These are phyloP conservation scores for Pardalotus punctatus DNA, from an alignment of 2,113 vertebrate species.

Conservation along the genomic window DNA sequence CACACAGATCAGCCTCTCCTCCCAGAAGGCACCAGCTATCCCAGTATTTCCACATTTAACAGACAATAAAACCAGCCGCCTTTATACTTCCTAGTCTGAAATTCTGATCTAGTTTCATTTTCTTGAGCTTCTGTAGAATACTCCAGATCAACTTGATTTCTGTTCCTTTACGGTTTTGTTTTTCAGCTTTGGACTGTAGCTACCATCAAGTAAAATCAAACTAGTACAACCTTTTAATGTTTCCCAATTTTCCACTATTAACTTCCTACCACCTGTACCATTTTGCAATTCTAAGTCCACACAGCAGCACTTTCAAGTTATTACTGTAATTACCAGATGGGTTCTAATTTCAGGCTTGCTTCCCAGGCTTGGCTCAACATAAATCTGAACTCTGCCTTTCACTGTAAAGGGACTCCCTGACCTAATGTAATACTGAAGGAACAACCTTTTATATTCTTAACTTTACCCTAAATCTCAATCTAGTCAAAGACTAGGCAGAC, in stretches of 20 bases:
- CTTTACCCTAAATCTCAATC: not conserved
- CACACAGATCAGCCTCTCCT: not conserved
- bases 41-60: not conserved
- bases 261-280: not conserved
- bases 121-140: not conserved
- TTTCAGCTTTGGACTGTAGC: not conserved
- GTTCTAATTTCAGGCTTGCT: slow-evolving; percentile 8
- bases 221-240: not conserved
- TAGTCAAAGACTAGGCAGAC: not conserved
- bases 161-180: not conserved
- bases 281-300: not conserved
- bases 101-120: not conserved
- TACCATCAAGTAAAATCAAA: not conserved
- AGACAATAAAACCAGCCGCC: not conserved
- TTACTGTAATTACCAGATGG: not conserved
- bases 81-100: not conserved
- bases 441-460: not conserved
- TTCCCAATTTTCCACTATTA: not conserved
- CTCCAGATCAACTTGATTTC: not conserved
- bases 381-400: not conserved
- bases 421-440: not conserved
- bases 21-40: not conserved
- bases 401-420: not conserved
- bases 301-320: not conserved
- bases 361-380: not conserved